Conservation (phyloP, 2,797 vertebrate species). For the Lagodon rhomboides region DNA sequence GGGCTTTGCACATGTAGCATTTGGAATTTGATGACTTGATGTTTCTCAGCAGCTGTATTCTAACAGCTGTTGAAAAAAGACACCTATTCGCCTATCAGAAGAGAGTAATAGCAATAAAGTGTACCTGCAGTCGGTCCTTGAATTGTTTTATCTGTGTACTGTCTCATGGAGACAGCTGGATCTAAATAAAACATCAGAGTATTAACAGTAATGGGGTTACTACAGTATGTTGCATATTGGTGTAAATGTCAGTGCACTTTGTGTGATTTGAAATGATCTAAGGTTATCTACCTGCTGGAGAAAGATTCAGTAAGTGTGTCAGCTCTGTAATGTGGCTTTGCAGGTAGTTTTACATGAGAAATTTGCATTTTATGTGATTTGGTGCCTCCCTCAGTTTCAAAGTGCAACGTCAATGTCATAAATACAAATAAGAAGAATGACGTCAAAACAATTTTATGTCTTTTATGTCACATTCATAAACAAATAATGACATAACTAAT, state of each 20-base stretch:
- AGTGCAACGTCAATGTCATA: too few relatives aligned
- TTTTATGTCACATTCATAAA: too few relatives aligned
- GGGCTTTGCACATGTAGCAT: background rate
- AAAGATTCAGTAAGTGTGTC: background rate
- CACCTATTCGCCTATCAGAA: background rate
- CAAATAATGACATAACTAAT: too few relatives aligned
- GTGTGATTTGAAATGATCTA: background rate
- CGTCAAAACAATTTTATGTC: too few relatives aligned
- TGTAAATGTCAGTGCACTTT: background rate
- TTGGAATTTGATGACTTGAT: too few relatives aligned
- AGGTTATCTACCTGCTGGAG: background rate
- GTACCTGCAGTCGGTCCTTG: background rate
- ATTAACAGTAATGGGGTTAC: background rate
- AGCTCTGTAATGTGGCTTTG: background rate
- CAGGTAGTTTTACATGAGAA: background rate
- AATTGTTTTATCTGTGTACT: background rate
- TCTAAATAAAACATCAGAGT: background rate
- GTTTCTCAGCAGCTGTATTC: background rate
- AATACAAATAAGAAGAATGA: background rate
- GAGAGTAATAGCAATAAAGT: background rate
- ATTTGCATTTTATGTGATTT: too few relatives aligned
- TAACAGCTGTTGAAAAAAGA: background rate
- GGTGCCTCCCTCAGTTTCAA: too few relatives aligned
- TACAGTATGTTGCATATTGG: too few relatives aligned
- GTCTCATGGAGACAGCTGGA: background rate